phyloP scores from a whole-genome alignment of 2,888 invertebrate species.

The Myathropa florea region DNA sequence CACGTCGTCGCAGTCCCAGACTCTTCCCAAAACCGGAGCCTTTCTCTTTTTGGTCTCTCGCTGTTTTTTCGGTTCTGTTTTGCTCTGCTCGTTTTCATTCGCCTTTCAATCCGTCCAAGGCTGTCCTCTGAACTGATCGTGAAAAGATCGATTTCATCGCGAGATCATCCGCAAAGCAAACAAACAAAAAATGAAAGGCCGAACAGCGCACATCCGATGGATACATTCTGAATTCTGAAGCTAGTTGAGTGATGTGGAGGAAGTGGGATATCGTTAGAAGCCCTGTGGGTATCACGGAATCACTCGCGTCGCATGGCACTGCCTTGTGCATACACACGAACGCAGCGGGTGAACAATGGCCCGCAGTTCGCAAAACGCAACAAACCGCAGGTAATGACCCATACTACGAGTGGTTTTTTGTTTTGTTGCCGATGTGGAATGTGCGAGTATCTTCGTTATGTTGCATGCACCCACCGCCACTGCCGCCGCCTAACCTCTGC shows the following conservation, averaged over 20 bases:
- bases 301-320: no score
- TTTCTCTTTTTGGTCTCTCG: conserved; percentile 24
- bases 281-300: conserved; percentile 2
- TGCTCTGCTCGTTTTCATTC: not conserved
- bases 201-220: no score
- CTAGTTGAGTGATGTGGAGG: not conserved
- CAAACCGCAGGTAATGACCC: conserved; percentile 66
- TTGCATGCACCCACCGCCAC: conserved; percentile 20
- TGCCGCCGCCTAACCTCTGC: not conserved
- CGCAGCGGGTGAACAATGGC: not conserved
- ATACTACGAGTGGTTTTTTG: conserved; percentile 21
- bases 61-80: not conserved
- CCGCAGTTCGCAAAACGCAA: conserved; percentile 33
- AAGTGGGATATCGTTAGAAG: not conserved
- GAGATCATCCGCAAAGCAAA: not conserved
- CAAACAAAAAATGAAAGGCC: not conserved
- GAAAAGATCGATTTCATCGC: not conserved
- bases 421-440: not conserved
- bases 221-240: not conserved
- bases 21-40: not conserved
- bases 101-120: conserved; percentile 9
- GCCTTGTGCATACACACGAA: not conserved
- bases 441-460: conserved; percentile 9
- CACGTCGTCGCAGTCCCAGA: not conserved
- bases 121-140: conserved; percentile 5